These are phyloP conservation scores for Dendrolimus houi DNA, from an alignment of 2,888 invertebrate genomes.

Conservation along the genomic window DNA sequence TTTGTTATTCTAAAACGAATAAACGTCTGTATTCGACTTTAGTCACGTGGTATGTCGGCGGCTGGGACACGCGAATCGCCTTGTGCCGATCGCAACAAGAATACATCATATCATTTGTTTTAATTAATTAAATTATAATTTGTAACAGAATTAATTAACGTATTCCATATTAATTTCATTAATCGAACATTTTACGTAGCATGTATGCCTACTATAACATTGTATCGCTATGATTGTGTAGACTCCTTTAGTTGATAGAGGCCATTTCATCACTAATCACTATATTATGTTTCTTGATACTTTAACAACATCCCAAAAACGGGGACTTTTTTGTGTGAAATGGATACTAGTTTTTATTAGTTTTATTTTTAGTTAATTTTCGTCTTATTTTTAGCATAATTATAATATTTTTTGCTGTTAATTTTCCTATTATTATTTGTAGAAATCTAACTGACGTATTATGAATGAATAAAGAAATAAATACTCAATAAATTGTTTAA, in stretches of 20 bases:
- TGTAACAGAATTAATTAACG: conserved; percentile 50
- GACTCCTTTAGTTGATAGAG: conserved; percentile 15
- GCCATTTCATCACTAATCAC: conserved; percentile 35
- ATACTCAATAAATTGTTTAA: background rate
- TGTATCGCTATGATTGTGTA: conserved; percentile 11
- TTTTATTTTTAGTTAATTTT: background rate
- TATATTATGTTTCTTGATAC: conserved; percentile 13
- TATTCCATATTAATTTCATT: conserved; percentile 36
- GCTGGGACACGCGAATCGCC: conserved; percentile 23
- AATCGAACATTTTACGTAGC: conserved; percentile 32
- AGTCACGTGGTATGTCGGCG: background rate
- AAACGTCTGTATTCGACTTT: too few relatives aligned
- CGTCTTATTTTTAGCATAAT: background rate
- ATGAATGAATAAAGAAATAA: background rate
- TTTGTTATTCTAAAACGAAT: background rate
- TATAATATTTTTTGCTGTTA: background rate
- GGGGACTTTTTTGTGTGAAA: conserved; percentile 74
- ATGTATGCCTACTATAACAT: conserved; percentile 31
- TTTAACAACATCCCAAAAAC: conserved; percentile 35
- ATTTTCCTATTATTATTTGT: background rate
- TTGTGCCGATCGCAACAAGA: conserved; percentile 64
- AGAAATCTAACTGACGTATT: background rate
- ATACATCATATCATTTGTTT: conserved; percentile 77
- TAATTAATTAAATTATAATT: conserved; percentile 57
- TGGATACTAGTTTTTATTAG: conserved; percentile 25